Evolutionary conservation across 2,888 invertebrate species (phyloP).

Genomic region (Punctoribates punctum): DNA sequence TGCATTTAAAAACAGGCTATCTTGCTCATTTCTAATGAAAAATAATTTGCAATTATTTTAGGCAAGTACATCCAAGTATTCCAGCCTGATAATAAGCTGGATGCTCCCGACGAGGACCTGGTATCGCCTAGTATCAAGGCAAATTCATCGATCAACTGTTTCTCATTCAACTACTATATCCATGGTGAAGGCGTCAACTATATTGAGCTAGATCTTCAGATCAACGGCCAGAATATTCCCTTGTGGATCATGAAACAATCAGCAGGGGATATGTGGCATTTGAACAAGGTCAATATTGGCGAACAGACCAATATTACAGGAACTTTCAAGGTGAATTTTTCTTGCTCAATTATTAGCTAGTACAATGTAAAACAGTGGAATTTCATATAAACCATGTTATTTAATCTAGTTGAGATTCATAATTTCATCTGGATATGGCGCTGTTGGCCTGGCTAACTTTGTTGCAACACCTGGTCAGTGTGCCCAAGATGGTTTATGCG

Average conservation of each 20-base stretch:
- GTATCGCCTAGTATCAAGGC: not conserved
- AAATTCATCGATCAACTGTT: not conserved
- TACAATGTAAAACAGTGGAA: not conserved
- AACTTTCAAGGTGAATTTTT: not conserved
- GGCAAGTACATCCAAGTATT: not conserved
- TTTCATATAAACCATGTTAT: not conserved
- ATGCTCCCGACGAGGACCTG: not conserved
- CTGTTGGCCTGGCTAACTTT: not conserved
- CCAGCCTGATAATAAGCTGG: not conserved
- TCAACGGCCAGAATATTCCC: too few relatives aligned
- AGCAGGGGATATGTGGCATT: constrained; percentile 9
- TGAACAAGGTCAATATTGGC: not conserved
- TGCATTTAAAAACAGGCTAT: too few relatives aligned
- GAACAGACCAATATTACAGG: not conserved
- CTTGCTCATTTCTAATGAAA: not conserved
- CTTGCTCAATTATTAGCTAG: not conserved
- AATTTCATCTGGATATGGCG: not conserved
- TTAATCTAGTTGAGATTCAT: constrained; percentile 1
- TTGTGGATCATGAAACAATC: not conserved
- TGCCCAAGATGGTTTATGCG: not conserved
- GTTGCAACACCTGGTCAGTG: not conserved
- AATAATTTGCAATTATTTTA: not conserved
- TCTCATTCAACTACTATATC: not conserved
- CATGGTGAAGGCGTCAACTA: not conserved
- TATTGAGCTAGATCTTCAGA: not conserved